Conservation (phyloP, 2,113 vertebrate species). For the Dicerorhinus sumatrensis region DNA sequence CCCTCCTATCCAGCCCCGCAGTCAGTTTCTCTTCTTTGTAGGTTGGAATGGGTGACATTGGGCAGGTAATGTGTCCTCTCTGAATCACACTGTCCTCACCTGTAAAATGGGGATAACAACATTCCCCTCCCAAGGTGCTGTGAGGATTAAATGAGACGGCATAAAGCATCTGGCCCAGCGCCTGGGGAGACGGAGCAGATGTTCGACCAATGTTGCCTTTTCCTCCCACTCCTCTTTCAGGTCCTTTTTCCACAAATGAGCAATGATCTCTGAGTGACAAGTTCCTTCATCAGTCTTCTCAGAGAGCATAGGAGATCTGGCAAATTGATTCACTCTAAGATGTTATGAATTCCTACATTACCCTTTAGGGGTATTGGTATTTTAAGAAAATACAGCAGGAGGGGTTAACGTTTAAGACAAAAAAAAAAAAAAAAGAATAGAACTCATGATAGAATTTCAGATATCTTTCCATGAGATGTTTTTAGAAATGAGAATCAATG, state of each 20-base stretch:
- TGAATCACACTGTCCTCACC: background rate
- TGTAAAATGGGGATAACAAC: background rate
- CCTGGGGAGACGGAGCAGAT: background rate
- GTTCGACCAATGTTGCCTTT: rapidly evolving
- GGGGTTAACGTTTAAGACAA: background rate
- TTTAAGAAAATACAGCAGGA: background rate
- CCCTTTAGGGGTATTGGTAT: background rate
- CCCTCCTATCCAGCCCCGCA: background rate
- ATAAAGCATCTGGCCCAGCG: background rate
- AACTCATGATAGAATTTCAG: background rate
- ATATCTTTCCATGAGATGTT: background rate
- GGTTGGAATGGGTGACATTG: background rate
- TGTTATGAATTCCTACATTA: background rate
- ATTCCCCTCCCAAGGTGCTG: background rate
- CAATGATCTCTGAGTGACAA: background rate
- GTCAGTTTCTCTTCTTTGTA: background rate
- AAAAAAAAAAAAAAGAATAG: background rate
- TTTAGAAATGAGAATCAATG: background rate
- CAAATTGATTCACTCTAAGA: background rate
- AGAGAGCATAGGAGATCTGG: background rate
- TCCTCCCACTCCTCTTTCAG: background rate
- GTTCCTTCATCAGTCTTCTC: background rate
- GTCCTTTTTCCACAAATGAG: background rate
- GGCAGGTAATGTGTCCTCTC: background rate
- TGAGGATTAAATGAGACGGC: background rate